Evolutionary conservation across 2,888 invertebrate genomes (phyloP), one percentile per base, ranked within the genome.

Genomic region (Frankliniella intonsa): DNA sequence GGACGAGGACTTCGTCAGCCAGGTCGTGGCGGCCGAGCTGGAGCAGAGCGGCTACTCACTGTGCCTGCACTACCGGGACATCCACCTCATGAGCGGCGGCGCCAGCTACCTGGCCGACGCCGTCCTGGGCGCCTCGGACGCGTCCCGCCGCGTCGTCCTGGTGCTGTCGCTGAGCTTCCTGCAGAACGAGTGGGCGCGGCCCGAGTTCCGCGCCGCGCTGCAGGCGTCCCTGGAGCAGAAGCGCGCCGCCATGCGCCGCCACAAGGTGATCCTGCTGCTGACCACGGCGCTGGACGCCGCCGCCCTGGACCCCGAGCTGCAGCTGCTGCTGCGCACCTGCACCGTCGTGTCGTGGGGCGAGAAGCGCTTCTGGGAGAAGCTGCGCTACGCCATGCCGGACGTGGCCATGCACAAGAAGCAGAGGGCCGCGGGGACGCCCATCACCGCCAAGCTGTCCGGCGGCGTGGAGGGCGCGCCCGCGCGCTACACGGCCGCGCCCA

Each of bases 361-460:
- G 86, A 92, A 92, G 82, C 90, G 94, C 84, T 96, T 96, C 89
- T 96, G 96, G 96, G 94, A 95, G 86, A 94, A 94, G 87, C 90
- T 96, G 84, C 90, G 93, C 80, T 91, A 90, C 87, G 91, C 93
- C 83, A 91, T 95, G 90, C 93, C 94, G 83, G 96, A 97, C 87
- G 92, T 93, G 8, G 90, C 91, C 83, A 90, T 82, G 38, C 50
- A 81, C 49, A 83, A 84, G 76, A 85, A 85, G 82, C 83, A 82
- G 65, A 83, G 82, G 69, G 82, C 81, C 50, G 84, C 82, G 81
- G 81, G 51, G 65, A 82, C 82, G 19, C 62, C 62, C 62, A 62
- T 62, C 89, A 89, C 86, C 90, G 90, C 86, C 89, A 88, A 85
- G 88, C 84, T 27, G 90, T 90, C 86, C 90, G 91, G 84, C 90